Evolutionary conservation across 2,113 vertebrate genomes (phyloP), one percentile per base, ranked within the genome.

Genomic region (Aviceda subcristata): DNA sequence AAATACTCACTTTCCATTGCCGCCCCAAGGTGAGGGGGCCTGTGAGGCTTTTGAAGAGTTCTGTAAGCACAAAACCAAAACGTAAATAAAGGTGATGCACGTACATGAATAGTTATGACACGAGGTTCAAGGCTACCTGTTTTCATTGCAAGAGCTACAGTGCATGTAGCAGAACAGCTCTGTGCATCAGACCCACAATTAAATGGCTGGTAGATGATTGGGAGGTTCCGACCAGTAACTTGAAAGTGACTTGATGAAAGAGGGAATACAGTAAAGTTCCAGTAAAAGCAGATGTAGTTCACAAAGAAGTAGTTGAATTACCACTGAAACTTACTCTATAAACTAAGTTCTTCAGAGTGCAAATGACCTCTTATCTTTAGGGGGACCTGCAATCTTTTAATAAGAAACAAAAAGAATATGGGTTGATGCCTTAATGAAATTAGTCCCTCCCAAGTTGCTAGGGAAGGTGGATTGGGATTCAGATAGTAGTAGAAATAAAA

Each of bases 1-100:
- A 96, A 94, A 94, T 97, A 99, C 99, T 99, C 98, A 99, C 99
- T 99, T 99, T 98, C 99, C 99, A 96, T 99, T 99, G 97, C 98
- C 98, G 91, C 99, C 99, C 99, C 99, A 99, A 55, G 99, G 99
- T 96, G 99, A 99, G 48, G 99, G 99, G 73, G 98, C 99, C 98
- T 99, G 99, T 73, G 99, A 98, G 92, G 98, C 99, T 98, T 99
- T 99, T 80, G 99, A 99, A 89, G 99, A 99, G 98, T 99, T 99
- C 99, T 99, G 98, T 82, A 98, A 97, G 93, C 85, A 97, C 71
- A 98, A 96, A 97, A 96, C 45, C 92, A 97, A 92, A 94, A 86
- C 43, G 91, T 97, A 76, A 97, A 97, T 96, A 97, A 81, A 97
- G 92, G 77, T 97, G 91, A 97, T 32, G 63, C 75, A 96, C 96